phyloP scores from a whole-genome alignment of 2,797 vertebrate species.

The Bryconaethiops microstoma region DNA sequence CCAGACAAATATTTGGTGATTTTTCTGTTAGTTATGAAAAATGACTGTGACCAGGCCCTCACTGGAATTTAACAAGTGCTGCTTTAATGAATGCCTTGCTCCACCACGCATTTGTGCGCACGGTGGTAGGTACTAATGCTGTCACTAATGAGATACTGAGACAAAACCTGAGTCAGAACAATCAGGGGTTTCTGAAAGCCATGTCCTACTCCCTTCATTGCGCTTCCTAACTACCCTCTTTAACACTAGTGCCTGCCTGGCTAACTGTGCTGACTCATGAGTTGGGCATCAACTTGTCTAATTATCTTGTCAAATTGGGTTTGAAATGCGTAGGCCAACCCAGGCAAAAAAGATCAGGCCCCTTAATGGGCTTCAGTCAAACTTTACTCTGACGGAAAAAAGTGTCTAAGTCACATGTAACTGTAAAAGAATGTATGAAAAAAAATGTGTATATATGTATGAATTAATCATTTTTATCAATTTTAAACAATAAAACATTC shows the following conservation, averaged over 20 bases:
- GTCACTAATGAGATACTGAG: constrained; percentile 71
- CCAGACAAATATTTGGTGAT: not conserved
- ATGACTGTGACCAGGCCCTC: constrained; percentile 3
- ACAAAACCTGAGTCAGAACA: constrained; percentile 72
- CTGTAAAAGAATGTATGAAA: too few relatives aligned
- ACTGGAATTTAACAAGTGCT: constrained; percentile 63
- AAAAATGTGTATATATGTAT: too few relatives aligned
- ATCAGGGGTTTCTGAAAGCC: constrained; percentile 52
- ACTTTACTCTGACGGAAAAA: too few relatives aligned
- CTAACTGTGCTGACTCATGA: constrained; percentile 76
- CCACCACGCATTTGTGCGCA: constrained; percentile 67
- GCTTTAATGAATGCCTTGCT: constrained; percentile 65
- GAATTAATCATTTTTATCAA: too few relatives aligned
- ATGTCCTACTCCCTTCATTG: constrained; percentile 5
- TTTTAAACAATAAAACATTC: too few relatives aligned
- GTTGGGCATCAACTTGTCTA: constrained; percentile 65
- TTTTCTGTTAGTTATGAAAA: constrained; percentile 18
- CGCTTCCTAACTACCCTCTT: constrained; percentile 11
- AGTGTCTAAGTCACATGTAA: not conserved
- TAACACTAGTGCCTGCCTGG: constrained; percentile 48
- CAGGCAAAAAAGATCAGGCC: not conserved
- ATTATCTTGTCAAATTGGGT: constrained; percentile 72
- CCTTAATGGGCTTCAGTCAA: constrained; percentile 2
- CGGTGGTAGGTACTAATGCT: constrained; percentile 57
- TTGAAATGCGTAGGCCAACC: constrained; percentile 27